phyloP scores from a whole-genome alignment of 2,888 invertebrate genomes.

The Caradrina clavipalpis region DNA sequence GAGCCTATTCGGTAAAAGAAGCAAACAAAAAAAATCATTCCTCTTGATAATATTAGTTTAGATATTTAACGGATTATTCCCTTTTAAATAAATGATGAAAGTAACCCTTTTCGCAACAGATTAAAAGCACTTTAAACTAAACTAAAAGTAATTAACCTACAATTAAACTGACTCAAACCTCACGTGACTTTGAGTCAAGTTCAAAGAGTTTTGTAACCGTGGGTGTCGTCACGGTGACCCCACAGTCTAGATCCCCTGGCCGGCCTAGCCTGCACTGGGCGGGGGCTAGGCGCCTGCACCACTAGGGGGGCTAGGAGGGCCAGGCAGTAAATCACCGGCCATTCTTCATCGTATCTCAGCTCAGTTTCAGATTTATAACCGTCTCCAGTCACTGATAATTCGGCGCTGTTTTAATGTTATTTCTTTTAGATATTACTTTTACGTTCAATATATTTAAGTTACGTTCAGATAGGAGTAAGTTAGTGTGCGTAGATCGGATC shows the following conservation, averaged over 20 bases:
- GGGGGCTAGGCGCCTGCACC: conserved; percentile 36
- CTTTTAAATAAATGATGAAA: too few relatives aligned
- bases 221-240: conserved; percentile 50
- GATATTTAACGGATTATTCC: too few relatives aligned
- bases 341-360: conserved; percentile 65
- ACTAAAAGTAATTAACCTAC: background rate
- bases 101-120: background rate
- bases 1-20: too few relatives aligned
- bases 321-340: conserved; percentile 59
- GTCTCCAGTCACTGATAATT: conserved; percentile 53
- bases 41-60: too few relatives aligned
- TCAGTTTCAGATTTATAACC: conserved; percentile 63
- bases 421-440: conserved; percentile 34
- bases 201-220: conserved; percentile 24
- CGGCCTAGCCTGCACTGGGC: conserved; percentile 46
- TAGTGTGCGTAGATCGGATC: background rate
- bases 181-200: background rate
- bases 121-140: background rate
- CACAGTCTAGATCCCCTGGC: conserved; percentile 54
- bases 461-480: background rate
- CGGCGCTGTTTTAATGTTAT: conserved; percentile 37
- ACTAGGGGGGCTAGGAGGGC: background rate
- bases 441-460: conserved; percentile 20
- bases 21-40: too few relatives aligned
- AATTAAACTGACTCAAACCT: conserved; percentile 2